Conservation (phyloP, 2,888 invertebrate genomes). For the Nomada ferruginata region DNA sequence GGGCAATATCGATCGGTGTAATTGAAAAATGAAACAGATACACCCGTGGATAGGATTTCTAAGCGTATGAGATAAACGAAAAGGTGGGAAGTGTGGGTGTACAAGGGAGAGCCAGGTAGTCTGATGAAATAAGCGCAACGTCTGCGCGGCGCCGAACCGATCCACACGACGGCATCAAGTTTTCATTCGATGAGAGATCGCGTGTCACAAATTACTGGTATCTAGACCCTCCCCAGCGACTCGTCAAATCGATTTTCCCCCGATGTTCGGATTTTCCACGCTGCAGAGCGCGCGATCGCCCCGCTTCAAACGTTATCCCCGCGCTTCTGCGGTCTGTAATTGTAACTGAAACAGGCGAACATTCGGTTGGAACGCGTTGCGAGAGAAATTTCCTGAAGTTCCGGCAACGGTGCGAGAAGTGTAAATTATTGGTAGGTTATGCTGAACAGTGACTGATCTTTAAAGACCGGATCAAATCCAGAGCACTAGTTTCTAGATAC, state of each 20-base stretch:
- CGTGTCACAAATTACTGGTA: slow-evolving; percentile 82
- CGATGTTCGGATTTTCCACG: slow-evolving; percentile 66
- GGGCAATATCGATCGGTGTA: slow-evolving; percentile 10
- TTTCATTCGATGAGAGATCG: slow-evolving; percentile 79
- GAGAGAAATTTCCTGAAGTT: slow-evolving; percentile 23
- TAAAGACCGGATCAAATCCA: slow-evolving; percentile 27
- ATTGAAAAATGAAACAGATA: slow-evolving; percentile 38
- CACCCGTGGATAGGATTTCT: slow-evolving; percentile 17
- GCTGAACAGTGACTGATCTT: slow-evolving; percentile 23
- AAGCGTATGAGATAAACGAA: not conserved
- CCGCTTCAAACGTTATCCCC: slow-evolving; percentile 21
- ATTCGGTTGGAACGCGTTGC: slow-evolving; percentile 18
- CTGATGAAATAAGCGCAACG: slow-evolving; percentile 67
- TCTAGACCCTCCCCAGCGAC: slow-evolving; percentile 59
- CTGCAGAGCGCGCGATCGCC: slow-evolving; percentile 35
- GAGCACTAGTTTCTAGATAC: not conserved
- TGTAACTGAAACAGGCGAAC: slow-evolving; percentile 68
- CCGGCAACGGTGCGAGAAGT: slow-evolving; percentile 13
- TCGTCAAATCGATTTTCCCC: slow-evolving; percentile 80
- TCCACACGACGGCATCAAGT: slow-evolving; percentile 76
- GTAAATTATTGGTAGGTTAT: slow-evolving; percentile 25
- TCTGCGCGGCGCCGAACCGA: slow-evolving; percentile 68
- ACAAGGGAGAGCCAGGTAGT: slow-evolving; percentile 30
- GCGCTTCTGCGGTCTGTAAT: slow-evolving; percentile 37
- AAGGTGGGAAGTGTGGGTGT: not conserved